Percentiles rank a stretch among this genome's conserved stretches.
Conservation (phyloP, 2,797 vertebrate genomes). For the Lacerta viridis region DNA sequence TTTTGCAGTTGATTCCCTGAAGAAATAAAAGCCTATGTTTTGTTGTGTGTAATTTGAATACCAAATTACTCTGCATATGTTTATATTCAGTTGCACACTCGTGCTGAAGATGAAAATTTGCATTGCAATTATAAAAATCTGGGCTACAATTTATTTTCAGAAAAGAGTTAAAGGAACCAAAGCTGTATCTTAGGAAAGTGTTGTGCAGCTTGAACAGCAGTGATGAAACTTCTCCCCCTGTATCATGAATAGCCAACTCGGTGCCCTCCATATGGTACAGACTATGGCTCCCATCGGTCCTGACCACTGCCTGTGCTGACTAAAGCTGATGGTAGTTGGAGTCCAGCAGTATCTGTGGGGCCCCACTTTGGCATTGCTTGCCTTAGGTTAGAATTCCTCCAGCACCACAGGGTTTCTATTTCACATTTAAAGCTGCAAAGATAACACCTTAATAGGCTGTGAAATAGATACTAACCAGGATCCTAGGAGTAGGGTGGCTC, state of each 20-base stretch:
- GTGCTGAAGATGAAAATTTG: constrained; percentile 13
- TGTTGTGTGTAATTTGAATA: not conserved
- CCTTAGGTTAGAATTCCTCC: constrained; percentile 30
- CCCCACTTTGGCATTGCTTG: too few species aligned
- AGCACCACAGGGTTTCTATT: not conserved
- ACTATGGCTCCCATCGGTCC: too few species aligned
- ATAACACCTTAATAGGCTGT: not conserved
- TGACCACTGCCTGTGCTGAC: too few species aligned
- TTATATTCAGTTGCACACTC: not conserved
- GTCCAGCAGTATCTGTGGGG: too few species aligned
- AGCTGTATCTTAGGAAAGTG: constrained; percentile 18
- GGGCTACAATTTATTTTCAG: not conserved
- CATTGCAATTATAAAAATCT: not conserved
- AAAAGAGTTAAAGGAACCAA: not conserved
- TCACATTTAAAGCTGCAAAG: constrained; percentile 32
- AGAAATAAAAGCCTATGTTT: constrained; percentile 1
- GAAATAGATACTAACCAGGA: constrained; percentile 21
- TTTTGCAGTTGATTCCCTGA: not conserved
- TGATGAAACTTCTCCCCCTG: not conserved
- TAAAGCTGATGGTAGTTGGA: too few species aligned
- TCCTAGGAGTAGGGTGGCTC: not conserved
- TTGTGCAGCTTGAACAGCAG: not conserved
- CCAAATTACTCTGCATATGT: not conserved
- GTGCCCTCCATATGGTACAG: not conserved
- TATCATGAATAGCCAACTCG: not conserved